phyloP scores from a whole-genome alignment of 2,113 vertebrate species.

The Oryctolagus cuniculus region mOryCun1.1 NC_091432.1:108885001-108885500 shows the following conservation, averaged over 20 bases:
- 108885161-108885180: slow-evolving; percentile 32
- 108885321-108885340: slow-evolving; percentile 16
- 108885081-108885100: neutral
- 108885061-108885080: neutral
- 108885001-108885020: neutral
- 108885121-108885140: neutral
- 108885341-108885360: neutral
- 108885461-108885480: no score
- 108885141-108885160: neutral
- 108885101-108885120: slow-evolving; percentile 34
- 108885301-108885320: neutral
- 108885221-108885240: slow-evolving; percentile 22
- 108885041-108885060: neutral
- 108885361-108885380: neutral
- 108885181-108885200: neutral
- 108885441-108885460: no score
- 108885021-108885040: slow-evolving; percentile 8
- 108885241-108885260: slow-evolving; percentile 41
- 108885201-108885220: slow-evolving; percentile 25
- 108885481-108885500: no score
- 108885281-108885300: slow-evolving; percentile 9
- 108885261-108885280: slow-evolving; percentile 14
- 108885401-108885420: no score
- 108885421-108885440: no score
- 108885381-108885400: neutral